Evolutionary conservation across 35 echinoderm and acorn worm species (phyloP), one percentile per base, ranked within the genome.

Genomic region (Hemicentrotus pulcherrimus): DNA sequence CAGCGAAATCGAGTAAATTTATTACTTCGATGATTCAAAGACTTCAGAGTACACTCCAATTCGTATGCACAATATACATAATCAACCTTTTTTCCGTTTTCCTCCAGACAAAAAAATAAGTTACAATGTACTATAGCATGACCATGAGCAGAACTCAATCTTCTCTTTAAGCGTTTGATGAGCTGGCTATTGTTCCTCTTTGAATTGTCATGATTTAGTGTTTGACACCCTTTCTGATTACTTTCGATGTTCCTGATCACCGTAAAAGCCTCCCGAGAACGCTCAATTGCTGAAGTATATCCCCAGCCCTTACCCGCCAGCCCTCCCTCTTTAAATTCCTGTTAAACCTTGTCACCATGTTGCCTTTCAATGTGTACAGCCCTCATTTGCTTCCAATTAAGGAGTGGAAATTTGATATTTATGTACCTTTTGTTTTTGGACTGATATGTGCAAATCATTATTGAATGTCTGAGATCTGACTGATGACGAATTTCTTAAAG

Each of bases 211-310:
- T 90, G 88, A 47, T 90, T 47, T 90, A 4, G 88, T 90, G 88
- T 78, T 78, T 78, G 88, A 90, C 88, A 47, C 88, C 32, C 5
- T 33, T 35, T 22, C 3, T 90, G 88, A 90, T 90, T 90, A 90
- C 32, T 90, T 90, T 90, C 88, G 88, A 90, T 90, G 32, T 90
- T 33, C 45, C 88, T 90, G 18, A 90, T 90, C 88, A 90, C 46
- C 22, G 88, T 32, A 90, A 45, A 9, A 15, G 9, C n/a, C 88
- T 90, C 88, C 32, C 12, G 88, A 90, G 88, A 28, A 90, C n/a
- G 65, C 65, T 18, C 24, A 7, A 78, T 78, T 78, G 65, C 65
- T 78, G 65, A 78, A 8, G 19, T n/a, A 8, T 78, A 78, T n/a
- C 22, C 65, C 65, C 28, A 7, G 65, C 28, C 18, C 18, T 22